Percentiles rank a stretch among this genome's conserved stretches.
phyloP scores from a whole-genome alignment of 1,140 invertebrate species.

The Philopotamus ludificatus region DNA sequence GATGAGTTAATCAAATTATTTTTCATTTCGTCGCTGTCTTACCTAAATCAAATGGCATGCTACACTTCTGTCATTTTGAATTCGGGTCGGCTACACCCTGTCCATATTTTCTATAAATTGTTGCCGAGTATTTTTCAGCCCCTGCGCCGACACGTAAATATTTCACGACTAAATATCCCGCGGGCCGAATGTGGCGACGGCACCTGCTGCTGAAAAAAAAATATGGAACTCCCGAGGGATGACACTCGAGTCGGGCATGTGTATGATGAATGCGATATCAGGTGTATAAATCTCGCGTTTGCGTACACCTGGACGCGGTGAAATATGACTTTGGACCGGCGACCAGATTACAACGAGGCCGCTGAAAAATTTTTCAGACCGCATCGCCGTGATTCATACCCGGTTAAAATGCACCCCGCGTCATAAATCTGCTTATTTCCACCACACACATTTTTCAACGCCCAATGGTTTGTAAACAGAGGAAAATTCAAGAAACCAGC shows the following conservation, averaged over 20 bases:
- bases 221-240: conserved; percentile 1
- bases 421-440: not conserved
- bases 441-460: too few relatives aligned
- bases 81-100: too few relatives aligned
- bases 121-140: too few relatives aligned
- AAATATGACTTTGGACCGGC: conserved; percentile 3
- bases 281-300: conserved; percentile 36
- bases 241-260: not conserved
- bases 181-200: not conserved
- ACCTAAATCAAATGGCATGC: too few relatives aligned
- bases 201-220: conserved; percentile 13
- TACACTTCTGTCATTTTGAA: too few relatives aligned
- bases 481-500: too few relatives aligned
- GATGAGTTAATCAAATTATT: too few relatives aligned
- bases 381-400: not conserved
- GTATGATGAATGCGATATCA: conserved; percentile 35
- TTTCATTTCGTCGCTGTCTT: too few relatives aligned
- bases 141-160: too few relatives aligned
- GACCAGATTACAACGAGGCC: not conserved
- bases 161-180: too few relatives aligned
- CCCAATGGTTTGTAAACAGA: too few relatives aligned
- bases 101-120: too few relatives aligned
- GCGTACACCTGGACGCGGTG: conserved; percentile 15
- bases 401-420: not conserved
- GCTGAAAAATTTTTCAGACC: conserved; percentile 1